Conservation (phyloP, 1,140 invertebrate genomes). For the Drosophila obscura region DNA sequence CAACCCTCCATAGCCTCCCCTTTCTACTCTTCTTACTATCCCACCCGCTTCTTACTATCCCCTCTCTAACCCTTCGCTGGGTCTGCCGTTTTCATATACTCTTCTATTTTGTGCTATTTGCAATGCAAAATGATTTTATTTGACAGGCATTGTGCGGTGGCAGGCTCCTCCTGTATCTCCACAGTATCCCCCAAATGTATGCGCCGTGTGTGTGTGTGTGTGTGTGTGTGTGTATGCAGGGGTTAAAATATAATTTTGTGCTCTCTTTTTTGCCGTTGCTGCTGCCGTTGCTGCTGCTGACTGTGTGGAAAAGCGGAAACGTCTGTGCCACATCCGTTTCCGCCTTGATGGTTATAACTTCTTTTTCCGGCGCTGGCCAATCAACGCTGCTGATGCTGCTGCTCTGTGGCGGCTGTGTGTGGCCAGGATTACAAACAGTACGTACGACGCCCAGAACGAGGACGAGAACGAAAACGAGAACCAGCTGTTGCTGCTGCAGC, state of each 20-base stretch:
- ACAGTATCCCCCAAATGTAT: slow-evolving; percentile 40
- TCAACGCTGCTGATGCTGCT: slow-evolving; percentile 44
- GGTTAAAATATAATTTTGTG: slow-evolving; percentile 38
- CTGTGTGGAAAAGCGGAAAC: slow-evolving; percentile 57
- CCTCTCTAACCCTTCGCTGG: background rate
- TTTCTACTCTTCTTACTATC: background rate
- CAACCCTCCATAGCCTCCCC: background rate
- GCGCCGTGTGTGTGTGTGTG: slow-evolving; percentile 34
- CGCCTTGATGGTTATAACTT: slow-evolving; percentile 79
- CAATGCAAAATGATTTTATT: slow-evolving; percentile 77
- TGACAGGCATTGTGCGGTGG: slow-evolving; percentile 61
- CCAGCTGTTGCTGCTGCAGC: slow-evolving; percentile 63
- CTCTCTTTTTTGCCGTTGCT: slow-evolving; percentile 2
- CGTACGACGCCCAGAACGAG: background rate
- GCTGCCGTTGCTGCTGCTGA: slow-evolving; percentile 23
- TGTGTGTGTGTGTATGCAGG: slow-evolving; percentile 30
- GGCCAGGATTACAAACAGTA: slow-evolving; percentile 48
- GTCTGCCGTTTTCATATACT: background rate
- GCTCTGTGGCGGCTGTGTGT: slow-evolving; percentile 14
- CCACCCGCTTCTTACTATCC: background rate
- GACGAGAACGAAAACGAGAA: slow-evolving; percentile 6
- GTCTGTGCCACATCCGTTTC: slow-evolving; percentile 79
- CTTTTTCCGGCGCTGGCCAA: slow-evolving; percentile 77
- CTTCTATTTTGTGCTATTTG: slow-evolving; percentile 38
- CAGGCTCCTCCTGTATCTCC: too few relatives aligned